Evolutionary conservation across 2,113 vertebrate species (phyloP).

Genomic region (Gymnorhina tibicen): DNA sequence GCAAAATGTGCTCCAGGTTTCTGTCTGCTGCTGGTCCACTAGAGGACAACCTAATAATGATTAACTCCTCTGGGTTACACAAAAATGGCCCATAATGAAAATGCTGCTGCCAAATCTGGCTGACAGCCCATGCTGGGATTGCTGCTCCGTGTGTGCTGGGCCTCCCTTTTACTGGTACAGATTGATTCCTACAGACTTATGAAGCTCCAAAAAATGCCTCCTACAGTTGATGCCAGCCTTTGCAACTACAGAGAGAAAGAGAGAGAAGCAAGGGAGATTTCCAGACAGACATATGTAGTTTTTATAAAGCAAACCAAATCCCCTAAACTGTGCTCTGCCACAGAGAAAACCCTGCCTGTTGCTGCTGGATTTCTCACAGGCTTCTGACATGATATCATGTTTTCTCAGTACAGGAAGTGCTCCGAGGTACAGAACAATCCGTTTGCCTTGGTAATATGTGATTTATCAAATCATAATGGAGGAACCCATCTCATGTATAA

Average conservation of each 20-base stretch:
- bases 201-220: neutral
- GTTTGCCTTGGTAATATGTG: neutral
- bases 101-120: neutral
- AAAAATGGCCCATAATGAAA: neutral
- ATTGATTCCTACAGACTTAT: neutral
- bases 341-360: neutral
- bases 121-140: neutral
- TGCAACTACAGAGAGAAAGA: neutral
- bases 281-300: neutral
- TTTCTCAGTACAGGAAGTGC: neutral
- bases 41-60: slow-evolving; percentile 49
- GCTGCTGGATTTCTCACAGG: neutral
- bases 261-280: neutral
- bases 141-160: neutral
- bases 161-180: neutral
- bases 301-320: neutral
- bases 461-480: neutral
- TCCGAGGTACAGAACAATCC: neutral
- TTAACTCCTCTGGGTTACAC: neutral
- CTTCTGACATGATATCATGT: neutral
- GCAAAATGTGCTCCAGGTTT: neutral
- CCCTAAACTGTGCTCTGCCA: neutral
- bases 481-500: neutral
- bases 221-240: neutral
- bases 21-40: neutral